Conservation (phyloP, 2,888 invertebrate species). For the Phymatocera aterrima region DNA sequence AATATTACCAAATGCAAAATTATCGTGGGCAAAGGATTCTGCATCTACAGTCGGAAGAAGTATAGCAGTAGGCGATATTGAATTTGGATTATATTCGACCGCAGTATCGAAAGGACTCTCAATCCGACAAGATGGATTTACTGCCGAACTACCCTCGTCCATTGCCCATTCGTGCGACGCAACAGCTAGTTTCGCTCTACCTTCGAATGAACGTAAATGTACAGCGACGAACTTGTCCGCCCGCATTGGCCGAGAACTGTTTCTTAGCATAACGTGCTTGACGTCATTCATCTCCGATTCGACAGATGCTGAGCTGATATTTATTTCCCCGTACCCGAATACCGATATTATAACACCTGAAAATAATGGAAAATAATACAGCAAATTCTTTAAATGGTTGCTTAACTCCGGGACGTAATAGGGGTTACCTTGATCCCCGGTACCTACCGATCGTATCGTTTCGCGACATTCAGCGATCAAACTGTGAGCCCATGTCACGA, state of each 20-base stretch:
- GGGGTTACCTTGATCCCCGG: not conserved
- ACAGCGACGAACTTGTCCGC: not conserved
- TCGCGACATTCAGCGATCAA: not conserved
- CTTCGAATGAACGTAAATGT: slow-evolving; percentile 1
- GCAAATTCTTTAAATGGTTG: not conserved
- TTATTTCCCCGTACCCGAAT: slow-evolving; percentile 11
- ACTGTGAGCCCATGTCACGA: not conserved
- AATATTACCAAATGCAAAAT: not conserved
- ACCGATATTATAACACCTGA: not conserved
- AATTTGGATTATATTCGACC: slow-evolving; percentile 13
- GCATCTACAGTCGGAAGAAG: slow-evolving; percentile 5
- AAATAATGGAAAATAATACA: not conserved
- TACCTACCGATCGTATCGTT: not conserved
- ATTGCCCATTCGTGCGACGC: not conserved
- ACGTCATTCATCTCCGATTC: slow-evolving; percentile 34
- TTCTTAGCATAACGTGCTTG: not conserved
- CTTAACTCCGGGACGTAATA: not conserved
- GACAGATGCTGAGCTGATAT: slow-evolving; percentile 34
- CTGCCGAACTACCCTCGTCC: not conserved
- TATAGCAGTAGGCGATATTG: not conserved
- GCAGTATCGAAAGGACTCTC: not conserved
- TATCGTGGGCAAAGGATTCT: not conserved
- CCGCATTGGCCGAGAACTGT: slow-evolving; percentile 1
- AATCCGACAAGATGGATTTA: not conserved
- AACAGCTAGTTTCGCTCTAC: not conserved